Evolutionary conservation across 2,113 vertebrate genomes (phyloP), one percentile per base, ranked within the genome.

Genomic region (Cololabis saira): DNA sequence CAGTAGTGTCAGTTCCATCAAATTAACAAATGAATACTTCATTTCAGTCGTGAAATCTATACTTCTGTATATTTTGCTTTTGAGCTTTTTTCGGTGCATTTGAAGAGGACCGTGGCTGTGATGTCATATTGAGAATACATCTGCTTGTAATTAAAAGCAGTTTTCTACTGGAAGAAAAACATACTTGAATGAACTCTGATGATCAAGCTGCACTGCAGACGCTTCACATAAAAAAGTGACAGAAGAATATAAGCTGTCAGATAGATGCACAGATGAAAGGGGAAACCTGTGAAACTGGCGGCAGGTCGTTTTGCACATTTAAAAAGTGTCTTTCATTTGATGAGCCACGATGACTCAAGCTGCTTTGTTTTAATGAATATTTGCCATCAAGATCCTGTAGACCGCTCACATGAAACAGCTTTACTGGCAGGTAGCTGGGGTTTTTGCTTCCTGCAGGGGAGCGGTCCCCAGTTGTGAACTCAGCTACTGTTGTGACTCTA

Each of bases 291-390:
- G 27, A 45, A 66, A 63, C 3, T 55, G 40, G 55, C 24, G 42
- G 14, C 1, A 3, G 54, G 50, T 55, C 30, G 21, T 64, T n/a
- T 14, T 24, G 40, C 40, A 21, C 3, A 18, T 6, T 30, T 49
- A 43, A 27, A 43, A 27, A 22, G 3, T 55, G n/a, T 6, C 12
- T 61, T 61, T 47, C 21, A 14, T 54, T 42, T 50, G 24, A 69
- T 50, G 24, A 69, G 56, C 21, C 13, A 18, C 14, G 18, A 17
- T 6, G 14, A 13, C 24, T 33, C 49, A 27, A 54, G 33, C 61
- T 51, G 41, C 48, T 76, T 71, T 77, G 66, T 71, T 78, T 78
- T 52, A 71, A 69, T 41, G 60, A 51, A 44, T 22, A 13, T 37
- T 5, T n/a, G 45, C n/a, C 64, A 61, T 43, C 49, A 27, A 62